phyloP scores from a whole-genome alignment of 2,888 invertebrate species.

The Venustoraphidia nigricollis region DNA sequence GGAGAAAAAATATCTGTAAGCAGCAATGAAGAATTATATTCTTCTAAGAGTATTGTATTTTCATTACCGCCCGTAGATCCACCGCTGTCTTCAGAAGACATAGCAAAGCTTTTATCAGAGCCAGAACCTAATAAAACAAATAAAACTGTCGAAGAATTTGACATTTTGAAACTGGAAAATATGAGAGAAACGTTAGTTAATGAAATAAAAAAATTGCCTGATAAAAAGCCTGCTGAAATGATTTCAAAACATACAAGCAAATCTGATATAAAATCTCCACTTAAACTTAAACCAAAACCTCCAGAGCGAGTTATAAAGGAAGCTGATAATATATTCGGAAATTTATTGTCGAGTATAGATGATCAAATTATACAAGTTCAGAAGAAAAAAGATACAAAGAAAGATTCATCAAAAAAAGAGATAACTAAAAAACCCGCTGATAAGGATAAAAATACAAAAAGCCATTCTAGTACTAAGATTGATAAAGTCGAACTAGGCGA shows the following conservation, averaged over 20 bases:
- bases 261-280: slow-evolving; percentile 25
- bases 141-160: slow-evolving; percentile 31
- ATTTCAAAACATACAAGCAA: slow-evolving; percentile 21
- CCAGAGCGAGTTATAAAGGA: slow-evolving; percentile 7
- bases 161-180: slow-evolving; percentile 32
- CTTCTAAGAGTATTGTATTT: slow-evolving; percentile 8
- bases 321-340: slow-evolving; percentile 15
- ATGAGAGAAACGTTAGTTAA: slow-evolving; percentile 32
- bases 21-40: no score
- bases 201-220: slow-evolving; percentile 26
- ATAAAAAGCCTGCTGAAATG: slow-evolving; percentile 13
- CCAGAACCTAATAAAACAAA: slow-evolving; percentile 20
- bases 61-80: slow-evolving; percentile 20
- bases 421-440: slow-evolving; percentile 7
- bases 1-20: no score
- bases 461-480: not conserved
- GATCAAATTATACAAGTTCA: slow-evolving; percentile 14
- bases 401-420: not conserved
- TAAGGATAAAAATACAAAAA: slow-evolving; percentile 11
- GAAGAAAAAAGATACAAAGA: slow-evolving; percentile 6
- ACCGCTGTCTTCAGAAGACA: slow-evolving; percentile 22
- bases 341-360: slow-evolving; percentile 17
- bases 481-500: not conserved
- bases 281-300: slow-evolving; percentile 6
- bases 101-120: slow-evolving; percentile 19